Evolutionary conservation across 2,797 vertebrate species (phyloP).

Genomic region (Phataginus tetradactyla): DNA sequence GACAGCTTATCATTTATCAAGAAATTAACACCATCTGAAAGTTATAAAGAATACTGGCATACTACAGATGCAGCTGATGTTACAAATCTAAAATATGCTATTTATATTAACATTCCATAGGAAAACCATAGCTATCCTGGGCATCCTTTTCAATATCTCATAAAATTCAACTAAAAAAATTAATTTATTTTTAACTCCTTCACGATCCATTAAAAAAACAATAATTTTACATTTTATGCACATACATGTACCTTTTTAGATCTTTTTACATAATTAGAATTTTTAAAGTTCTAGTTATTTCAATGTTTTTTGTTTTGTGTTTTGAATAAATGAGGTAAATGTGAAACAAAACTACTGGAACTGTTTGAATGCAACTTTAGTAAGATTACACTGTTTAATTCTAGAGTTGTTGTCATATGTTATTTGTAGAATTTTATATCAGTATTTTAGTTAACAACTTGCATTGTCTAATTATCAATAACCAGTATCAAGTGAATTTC

Average conservation of each 20-base stretch:
- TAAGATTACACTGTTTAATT: slow-evolving; percentile 19
- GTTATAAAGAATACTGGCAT: not conserved
- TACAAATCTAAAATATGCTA: not conserved
- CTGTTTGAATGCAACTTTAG: not conserved
- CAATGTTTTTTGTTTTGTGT: not conserved
- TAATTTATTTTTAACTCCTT: slow-evolving; percentile 10
- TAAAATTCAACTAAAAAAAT: not conserved
- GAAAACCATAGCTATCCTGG: not conserved
- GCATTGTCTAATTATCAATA: not conserved
- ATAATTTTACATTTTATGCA: not conserved
- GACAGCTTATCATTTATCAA: slow-evolving; percentile 34
- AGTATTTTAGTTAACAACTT: slow-evolving; percentile 27
- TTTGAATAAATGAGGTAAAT: not conserved
- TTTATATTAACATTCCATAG: not conserved
- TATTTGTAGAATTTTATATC: not conserved
- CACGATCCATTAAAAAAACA: not conserved
- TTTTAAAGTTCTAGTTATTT: not conserved
- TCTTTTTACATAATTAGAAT: not conserved
- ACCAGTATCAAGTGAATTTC: not conserved
- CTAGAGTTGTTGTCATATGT: not conserved
- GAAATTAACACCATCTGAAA: not conserved
- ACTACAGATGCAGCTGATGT: not conserved
- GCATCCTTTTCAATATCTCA: not conserved
- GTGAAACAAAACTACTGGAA: not conserved
- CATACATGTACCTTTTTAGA: not conserved